Evolutionary conservation across 2,888 invertebrate species (phyloP), one percentile per base, ranked within the genome.

Genomic region (Caenorhabditis sp.): DNA sequence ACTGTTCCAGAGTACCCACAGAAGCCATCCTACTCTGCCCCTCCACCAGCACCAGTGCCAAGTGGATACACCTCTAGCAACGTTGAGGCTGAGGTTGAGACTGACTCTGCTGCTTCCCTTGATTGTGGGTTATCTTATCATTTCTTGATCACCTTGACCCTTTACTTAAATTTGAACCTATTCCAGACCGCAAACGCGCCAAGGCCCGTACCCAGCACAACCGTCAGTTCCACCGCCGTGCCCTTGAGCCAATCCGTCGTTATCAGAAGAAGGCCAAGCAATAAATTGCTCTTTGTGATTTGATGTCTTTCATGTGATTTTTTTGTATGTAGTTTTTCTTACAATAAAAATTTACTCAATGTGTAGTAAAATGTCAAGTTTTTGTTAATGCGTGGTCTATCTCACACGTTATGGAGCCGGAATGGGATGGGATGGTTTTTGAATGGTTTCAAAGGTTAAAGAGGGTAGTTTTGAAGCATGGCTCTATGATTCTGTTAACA

Each of bases 161-260:
- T n/a, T n/a, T n/a, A n/a, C n/a, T n/a, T n/a, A 22, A 22, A 0
- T 24, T 53, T 1, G n/a, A n/a, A 0, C 6, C 24, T 6, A 4
- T 15, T 72, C 53, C 64, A 80, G 80, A 61, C 32, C 67, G 67
- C 2, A 28, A 37, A 20, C 50, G 64, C n/a, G 80, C 80, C 51
- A 61, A 68, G 24, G 72, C 69, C 18, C 74, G 74, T 11, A 56
- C 61, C 35, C 47, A 50, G 24, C 72, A 74, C 8, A 68, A 68
- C 44, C 68, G 74, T 15, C 35, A 74, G 8, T 65, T 74, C 67
- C 71, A 74, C 51, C 74, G 72, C 32, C 64, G 69, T 37, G 56
- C 64, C 24, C 80, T 62, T 47, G 64, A 44, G 40, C 80, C 55
- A 47, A 70, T 80, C 51, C 58, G 40, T 22, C 58, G 74, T 35